Percentiles rank a stretch among this genome's conserved stretches.
These are phyloP conservation scores for Glandiceps talaboti DNA, from an alignment of 53 echinoderm and acorn worm species.

Conservation along the genomic window DNA sequence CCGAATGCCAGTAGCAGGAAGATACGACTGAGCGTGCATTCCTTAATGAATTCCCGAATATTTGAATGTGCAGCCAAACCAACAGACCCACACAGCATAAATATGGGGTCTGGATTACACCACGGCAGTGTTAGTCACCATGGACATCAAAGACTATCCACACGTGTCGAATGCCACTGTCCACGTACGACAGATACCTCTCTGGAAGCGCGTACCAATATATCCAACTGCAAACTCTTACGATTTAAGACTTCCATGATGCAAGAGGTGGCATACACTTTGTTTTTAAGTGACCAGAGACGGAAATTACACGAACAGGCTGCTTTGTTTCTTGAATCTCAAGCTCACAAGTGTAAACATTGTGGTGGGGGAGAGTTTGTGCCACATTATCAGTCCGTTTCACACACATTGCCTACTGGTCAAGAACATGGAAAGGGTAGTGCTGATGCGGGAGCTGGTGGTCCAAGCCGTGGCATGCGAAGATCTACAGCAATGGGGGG, in stretches of 20 bases:
- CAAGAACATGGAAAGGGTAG: background rate
- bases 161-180: constrained; percentile 56
- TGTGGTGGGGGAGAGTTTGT: constrained; percentile 91
- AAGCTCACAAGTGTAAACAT: constrained; percentile 77
- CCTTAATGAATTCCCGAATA: constrained; percentile 62
- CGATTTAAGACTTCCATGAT: constrained; percentile 76
- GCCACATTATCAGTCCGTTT: constrained; percentile 28
- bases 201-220: background rate
- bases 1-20: constrained; percentile 40
- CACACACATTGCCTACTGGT: background rate
- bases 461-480: background rate
- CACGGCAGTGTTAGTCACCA: constrained; percentile 17
- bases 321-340: constrained; percentile 70
- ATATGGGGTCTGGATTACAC: background rate
- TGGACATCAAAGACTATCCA: constrained; percentile 33
- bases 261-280: constrained; percentile 78
- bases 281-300: constrained; percentile 76
- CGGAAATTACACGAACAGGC: constrained; percentile 68
- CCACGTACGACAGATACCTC: constrained; percentile 1
- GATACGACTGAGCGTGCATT: constrained; percentile 47
- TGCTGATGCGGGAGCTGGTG: background rate
- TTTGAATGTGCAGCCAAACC: constrained; percentile 72
- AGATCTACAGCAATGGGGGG: background rate
- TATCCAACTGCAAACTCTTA: constrained; percentile 28
- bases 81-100: constrained; percentile 7